phyloP scores from a whole-genome alignment of 2,888 invertebrate species.

The Anaspis maculata region DNA sequence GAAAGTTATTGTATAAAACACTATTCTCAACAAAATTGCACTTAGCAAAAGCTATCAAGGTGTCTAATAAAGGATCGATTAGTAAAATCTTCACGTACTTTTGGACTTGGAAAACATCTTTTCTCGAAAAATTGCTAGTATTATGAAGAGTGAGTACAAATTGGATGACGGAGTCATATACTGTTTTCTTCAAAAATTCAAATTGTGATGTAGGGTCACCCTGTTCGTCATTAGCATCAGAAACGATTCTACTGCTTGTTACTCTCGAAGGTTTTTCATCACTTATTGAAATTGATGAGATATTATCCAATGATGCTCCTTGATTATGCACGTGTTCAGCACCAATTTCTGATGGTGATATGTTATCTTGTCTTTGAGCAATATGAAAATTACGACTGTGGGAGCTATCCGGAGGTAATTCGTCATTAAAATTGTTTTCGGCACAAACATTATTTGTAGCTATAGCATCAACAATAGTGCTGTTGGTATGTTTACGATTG shows the following conservation, averaged over 20 bases:
- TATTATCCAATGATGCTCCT: too few species aligned
- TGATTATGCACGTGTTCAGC: too few species aligned
- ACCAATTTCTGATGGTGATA: too few species aligned
- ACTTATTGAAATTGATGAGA: too few species aligned
- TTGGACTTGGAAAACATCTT: slow-evolving; percentile 1
- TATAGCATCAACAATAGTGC: not conserved
- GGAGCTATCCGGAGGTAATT: too few species aligned
- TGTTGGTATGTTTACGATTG: not conserved
- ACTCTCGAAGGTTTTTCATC: too few species aligned
- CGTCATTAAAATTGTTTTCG: too few species aligned
- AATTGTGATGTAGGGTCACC: not conserved
- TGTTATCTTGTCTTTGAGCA: too few species aligned
- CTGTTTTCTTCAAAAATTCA: not conserved
- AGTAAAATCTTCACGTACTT: not conserved
- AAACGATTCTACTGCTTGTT: too few species aligned
- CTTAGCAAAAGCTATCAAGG: not conserved
- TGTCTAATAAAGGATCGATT: not conserved
- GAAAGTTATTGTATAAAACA: not conserved
- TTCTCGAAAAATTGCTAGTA: not conserved
- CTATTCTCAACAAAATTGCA: not conserved
- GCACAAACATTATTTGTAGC: not conserved
- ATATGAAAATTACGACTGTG: not conserved
- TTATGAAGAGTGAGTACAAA: not conserved
- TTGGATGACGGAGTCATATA: not conserved
- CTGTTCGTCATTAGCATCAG: too few species aligned